Conservation (phyloP, 2,888 invertebrate genomes). For the Chrysopilus asiliformis region DNA sequence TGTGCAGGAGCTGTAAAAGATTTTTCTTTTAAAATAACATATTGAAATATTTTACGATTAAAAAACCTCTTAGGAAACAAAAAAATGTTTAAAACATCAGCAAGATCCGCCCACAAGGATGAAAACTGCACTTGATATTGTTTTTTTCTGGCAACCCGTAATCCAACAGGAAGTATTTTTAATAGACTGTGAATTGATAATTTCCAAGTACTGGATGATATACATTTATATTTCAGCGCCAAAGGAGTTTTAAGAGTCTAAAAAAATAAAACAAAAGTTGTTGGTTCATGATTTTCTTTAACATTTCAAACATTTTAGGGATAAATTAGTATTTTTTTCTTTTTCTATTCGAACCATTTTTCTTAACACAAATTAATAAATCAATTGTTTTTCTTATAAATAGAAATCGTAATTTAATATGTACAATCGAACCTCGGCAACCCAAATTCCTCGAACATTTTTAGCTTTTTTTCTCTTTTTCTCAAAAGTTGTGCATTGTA, state of each 20-base stretch:
- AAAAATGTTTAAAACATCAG: constrained; percentile 77
- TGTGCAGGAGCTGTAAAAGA: constrained; percentile 35
- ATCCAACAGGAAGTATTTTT: constrained; percentile 64
- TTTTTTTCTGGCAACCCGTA: constrained; percentile 72
- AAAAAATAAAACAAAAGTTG: constrained; percentile 31
- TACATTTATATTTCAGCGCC: constrained; percentile 66
- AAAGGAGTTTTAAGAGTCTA: constrained; percentile 57
- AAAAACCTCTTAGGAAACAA: constrained; percentile 70
- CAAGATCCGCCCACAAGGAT: constrained; percentile 77
- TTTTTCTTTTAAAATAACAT: neutral
- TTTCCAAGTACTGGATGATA: constrained; percentile 71
- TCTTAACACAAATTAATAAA: too few relatives aligned
- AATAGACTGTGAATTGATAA: constrained; percentile 63
- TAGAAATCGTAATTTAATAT: neutral
- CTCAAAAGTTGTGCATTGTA: too few relatives aligned
- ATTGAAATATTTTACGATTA: neutral
- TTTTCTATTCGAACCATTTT: neutral
- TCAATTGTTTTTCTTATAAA: neutral
- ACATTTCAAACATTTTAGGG: too few relatives aligned
- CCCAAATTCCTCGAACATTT: too few relatives aligned
- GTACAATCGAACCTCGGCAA: too few relatives aligned
- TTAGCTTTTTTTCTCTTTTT: too few relatives aligned
- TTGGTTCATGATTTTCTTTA: too few relatives aligned
- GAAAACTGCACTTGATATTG: constrained; percentile 60
- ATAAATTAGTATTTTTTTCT: neutral